phyloP scores from a whole-genome alignment of 2,797 vertebrate species.

The Ficedula albicollis region DNA sequence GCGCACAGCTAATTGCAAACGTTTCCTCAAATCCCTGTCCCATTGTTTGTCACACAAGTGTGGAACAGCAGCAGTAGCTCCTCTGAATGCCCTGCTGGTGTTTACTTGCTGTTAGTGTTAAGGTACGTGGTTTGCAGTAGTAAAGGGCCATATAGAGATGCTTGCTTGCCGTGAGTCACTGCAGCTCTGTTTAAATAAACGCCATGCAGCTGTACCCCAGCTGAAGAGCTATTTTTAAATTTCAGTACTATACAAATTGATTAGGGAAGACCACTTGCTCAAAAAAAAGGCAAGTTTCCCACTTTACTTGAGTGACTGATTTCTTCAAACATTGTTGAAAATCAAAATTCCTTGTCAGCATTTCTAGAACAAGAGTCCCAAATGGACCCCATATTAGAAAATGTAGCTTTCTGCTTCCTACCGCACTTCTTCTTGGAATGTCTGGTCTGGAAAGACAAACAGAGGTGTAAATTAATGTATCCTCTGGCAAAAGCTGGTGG shows the following conservation, averaged over 20 bases:
- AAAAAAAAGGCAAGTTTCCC: slow-evolving; percentile 27
- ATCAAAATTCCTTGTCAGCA: slow-evolving; percentile 14
- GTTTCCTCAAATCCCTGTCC: fast-evolving
- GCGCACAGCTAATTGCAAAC: background rate
- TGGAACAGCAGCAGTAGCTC: background rate
- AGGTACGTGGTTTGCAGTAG: background rate
- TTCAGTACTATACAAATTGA: slow-evolving; percentile 6
- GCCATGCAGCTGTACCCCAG: slow-evolving; percentile 38
- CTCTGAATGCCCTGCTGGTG: background rate
- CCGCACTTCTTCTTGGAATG: background rate
- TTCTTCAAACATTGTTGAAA: background rate
- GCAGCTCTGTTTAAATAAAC: background rate
- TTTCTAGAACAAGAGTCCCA: background rate
- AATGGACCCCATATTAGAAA: background rate
- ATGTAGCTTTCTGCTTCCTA: background rate
- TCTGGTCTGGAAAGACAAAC: background rate
- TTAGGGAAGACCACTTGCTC: slow-evolving; percentile 56
- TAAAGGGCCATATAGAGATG: background rate
- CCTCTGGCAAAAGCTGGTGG: background rate
- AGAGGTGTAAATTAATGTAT: background rate
- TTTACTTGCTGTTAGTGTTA: background rate
- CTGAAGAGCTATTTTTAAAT: slow-evolving; percentile 56
- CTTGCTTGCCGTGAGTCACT: background rate
- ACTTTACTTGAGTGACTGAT: background rate
- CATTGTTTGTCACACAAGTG: background rate